Percentiles rank a stretch among this genome's conserved stretches.
Evolutionary conservation across 1,140 invertebrate species (phyloP).

Genomic region (Andrena cerasifolii): DNA sequence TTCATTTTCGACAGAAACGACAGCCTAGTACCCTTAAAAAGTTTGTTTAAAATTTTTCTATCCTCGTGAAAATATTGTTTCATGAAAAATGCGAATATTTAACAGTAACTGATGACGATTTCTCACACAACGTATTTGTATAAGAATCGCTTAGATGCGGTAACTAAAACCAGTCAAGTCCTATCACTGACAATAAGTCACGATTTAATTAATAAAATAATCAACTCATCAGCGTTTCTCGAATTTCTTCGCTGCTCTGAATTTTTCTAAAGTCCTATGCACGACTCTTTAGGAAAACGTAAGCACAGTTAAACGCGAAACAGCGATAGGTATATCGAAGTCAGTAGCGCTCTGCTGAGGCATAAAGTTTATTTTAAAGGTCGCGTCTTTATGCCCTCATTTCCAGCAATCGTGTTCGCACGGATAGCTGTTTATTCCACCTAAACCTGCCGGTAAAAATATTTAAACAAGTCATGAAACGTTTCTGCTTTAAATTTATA

Average conservation of each 20-base stretch:
- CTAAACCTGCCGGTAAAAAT: not conserved
- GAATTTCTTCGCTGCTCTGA: conserved; percentile 30
- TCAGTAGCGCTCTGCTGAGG: conserved; percentile 10
- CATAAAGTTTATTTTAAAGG: conserved; percentile 50
- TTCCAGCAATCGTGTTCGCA: conserved; percentile 33
- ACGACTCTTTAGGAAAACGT: conserved; percentile 35
- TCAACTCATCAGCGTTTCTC: not conserved
- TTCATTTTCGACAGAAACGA: no score
- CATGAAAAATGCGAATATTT: no score
- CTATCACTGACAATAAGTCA: no score
- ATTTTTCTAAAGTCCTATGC: conserved; percentile 2
- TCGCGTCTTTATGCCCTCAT: conserved; percentile 39
- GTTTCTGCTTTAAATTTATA: not conserved
- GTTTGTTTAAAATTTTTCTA: no score
- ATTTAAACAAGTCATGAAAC: not conserved
- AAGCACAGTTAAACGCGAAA: conserved; percentile 40
- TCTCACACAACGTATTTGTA: no score
- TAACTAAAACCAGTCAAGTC: no score
- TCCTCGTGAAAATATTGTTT: no score
- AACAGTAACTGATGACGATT: no score
- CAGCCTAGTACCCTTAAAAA: no score
- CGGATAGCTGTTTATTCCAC: not conserved
- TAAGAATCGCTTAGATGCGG: no score
- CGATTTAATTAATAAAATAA: no score
- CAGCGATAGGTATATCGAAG: conserved; percentile 38